phyloP scores from a whole-genome alignment of 2,888 invertebrate genomes.

The Drosophila hamatofila region DNA sequence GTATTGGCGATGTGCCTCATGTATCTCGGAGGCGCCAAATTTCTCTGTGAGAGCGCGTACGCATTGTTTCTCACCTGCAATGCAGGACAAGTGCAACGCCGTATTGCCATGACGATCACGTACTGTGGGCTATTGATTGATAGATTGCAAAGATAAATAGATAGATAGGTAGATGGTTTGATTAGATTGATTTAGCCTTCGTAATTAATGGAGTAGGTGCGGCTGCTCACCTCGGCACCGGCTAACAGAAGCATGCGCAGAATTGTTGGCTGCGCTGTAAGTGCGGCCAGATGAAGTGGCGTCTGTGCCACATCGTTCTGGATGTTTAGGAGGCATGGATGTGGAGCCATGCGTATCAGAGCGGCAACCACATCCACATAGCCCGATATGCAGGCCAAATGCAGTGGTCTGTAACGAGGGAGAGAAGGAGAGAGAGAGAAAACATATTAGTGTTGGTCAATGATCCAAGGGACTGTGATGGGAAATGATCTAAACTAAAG shows the following conservation, averaged over 20 bases:
- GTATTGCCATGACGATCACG: constrained; percentile 93
- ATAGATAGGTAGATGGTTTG: constrained; percentile 1
- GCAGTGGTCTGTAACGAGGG: constrained; percentile 89
- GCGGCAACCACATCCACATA: constrained; percentile 90
- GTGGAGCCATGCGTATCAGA: constrained; percentile 91
- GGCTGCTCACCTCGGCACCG: constrained; percentile 88
- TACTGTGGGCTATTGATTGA: constrained; percentile 85
- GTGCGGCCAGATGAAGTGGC: constrained; percentile 94
- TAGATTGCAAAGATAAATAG: constrained; percentile 11
- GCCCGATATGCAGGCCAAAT: constrained; percentile 93
- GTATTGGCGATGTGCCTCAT: constrained; percentile 84
- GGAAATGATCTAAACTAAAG: background rate
- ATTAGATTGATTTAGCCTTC: background rate
- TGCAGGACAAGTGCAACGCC: constrained; percentile 93
- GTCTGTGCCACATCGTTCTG: constrained; percentile 93
- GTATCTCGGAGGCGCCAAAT: constrained; percentile 86
- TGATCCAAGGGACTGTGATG: background rate
- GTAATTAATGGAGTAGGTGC: background rate
- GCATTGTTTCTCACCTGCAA: constrained; percentile 89
- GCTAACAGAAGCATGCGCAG: constrained; percentile 92
- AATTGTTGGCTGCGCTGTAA: constrained; percentile 90
- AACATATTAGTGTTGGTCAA: background rate
- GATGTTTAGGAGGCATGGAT: constrained; percentile 91
- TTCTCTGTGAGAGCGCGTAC: constrained; percentile 91
- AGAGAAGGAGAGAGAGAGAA: constrained; percentile 6